Evolutionary conservation across 1,140 invertebrate species (phyloP), one percentile per base, ranked within the genome.

Genomic region (Aphelenchoides avenae): DNA sequence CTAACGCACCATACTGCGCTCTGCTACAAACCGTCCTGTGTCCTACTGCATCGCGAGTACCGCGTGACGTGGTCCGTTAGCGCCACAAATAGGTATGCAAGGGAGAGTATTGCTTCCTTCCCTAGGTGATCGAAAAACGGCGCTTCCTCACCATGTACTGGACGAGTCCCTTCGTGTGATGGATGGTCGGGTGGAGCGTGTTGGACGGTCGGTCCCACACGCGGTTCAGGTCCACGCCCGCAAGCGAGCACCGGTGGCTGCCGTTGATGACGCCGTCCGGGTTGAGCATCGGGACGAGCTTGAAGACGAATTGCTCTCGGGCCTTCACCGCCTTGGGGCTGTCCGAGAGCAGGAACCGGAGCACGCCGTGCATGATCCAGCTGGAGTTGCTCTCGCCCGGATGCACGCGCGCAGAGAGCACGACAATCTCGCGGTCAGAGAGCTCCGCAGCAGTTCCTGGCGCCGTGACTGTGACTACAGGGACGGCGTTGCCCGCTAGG

Each of bases 231-330:
- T 70, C 67, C 7, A 47, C 24, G 48, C 88, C 89, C 26, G 88
- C 86, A 52, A 92, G 78, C 11, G 88, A 91, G 73, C 89, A 91
- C 88, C 72, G 87, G 87, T 79, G 87, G 86, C 40, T 89, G 18
- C 91, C 91, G 42, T 93, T 90, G 70, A 82, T 77, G 30, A 82
- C 81, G 7, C 81, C 81, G 78, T 96, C 92, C 2, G 92, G 91
- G 80, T 96, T 96, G 40, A 95, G 77, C 92, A 97, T 96, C 1
- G 92, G 92, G 40, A 97, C 82, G 42, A 93, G 84, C 79, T 91
- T 91, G 70, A 93, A 89, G 37, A 89, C 83, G 4, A 89, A 84
- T 18, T 39, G 29, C 34, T 75, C 54, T 2, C 75, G 52, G 13
- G 69, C 39, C 33, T 67, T 41, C 13, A 18, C 42, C 3, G 69